Evolutionary conservation across 2,888 invertebrate genomes (phyloP).

Genomic region (Unio delphinus): DNA sequence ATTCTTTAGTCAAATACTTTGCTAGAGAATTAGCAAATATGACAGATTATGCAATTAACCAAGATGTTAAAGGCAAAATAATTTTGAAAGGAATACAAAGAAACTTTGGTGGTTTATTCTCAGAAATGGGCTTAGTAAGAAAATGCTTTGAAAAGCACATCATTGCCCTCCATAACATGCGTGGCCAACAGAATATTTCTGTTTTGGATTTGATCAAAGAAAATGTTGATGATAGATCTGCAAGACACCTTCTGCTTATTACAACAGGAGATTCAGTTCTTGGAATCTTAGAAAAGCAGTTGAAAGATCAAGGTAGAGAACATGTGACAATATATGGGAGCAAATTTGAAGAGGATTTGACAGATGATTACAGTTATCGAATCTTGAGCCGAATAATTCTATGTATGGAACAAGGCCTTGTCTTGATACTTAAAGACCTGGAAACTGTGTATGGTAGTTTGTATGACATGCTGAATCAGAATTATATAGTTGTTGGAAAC

Average conservation of each 20-base stretch:
- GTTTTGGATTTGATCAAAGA: slow-evolving; percentile 35
- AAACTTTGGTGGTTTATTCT: slow-evolving; percentile 47
- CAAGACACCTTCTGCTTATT: slow-evolving; percentile 46
- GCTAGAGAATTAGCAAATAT: slow-evolving; percentile 3
- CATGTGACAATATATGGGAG: slow-evolving; percentile 45
- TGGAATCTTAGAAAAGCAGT: slow-evolving; percentile 31
- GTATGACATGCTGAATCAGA: slow-evolving; percentile 57
- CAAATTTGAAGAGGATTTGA: slow-evolving; percentile 51
- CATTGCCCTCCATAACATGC: neutral
- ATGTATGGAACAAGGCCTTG: slow-evolving; percentile 53
- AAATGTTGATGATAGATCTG: slow-evolving; percentile 35
- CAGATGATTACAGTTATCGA: slow-evolving; percentile 52
- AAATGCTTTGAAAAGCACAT: slow-evolving; percentile 19
- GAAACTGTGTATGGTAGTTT: slow-evolving; percentile 51
- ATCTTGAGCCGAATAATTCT: slow-evolving; percentile 49
- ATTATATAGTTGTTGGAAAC: slow-evolving; percentile 45
- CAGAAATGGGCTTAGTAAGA: slow-evolving; percentile 24
- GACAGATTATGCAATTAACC: neutral
- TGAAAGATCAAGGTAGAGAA: slow-evolving; percentile 24
- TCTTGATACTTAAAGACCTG: slow-evolving; percentile 48
- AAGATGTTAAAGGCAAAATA: slow-evolving; percentile 11
- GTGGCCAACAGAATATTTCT: neutral
- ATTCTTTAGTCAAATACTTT: slow-evolving; percentile 30
- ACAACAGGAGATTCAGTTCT: slow-evolving; percentile 44
- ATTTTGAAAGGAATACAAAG: slow-evolving; percentile 41